phyloP scores from a whole-genome alignment of 1,140 invertebrate genomes.

The Patella vulgata region DNA sequence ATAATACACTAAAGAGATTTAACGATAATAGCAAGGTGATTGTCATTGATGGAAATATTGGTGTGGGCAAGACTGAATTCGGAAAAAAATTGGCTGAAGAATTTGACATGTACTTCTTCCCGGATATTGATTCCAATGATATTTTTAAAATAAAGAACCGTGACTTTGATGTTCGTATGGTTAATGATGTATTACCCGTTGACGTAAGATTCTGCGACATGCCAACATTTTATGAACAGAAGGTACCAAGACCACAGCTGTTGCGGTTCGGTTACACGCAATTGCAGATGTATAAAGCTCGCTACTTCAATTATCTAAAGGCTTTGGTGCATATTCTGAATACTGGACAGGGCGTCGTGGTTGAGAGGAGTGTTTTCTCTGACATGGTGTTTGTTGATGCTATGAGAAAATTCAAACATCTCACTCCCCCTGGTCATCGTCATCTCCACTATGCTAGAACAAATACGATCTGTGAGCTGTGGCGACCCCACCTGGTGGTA shows the following conservation, averaged over 20 bases:
- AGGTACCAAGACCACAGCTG: slow-evolving; percentile 35
- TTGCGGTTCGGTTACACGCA: slow-evolving; percentile 41
- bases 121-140: slow-evolving; percentile 28
- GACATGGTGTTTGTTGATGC: slow-evolving; percentile 46
- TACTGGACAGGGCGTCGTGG: slow-evolving; percentile 52
- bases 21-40: slow-evolving; percentile 56
- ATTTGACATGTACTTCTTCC: slow-evolving; percentile 51
- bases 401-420: slow-evolving; percentile 27
- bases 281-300: slow-evolving; percentile 33
- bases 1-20: slow-evolving; percentile 36
- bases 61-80: slow-evolving; percentile 47
- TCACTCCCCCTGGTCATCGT: slow-evolving; percentile 27
- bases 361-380: slow-evolving; percentile 40
- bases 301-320: slow-evolving; percentile 41
- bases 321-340: slow-evolving; percentile 44
- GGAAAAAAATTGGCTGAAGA: slow-evolving; percentile 51
- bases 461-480: slow-evolving; percentile 41
- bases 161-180: slow-evolving; percentile 44
- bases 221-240: slow-evolving; percentile 43
- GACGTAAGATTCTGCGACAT: slow-evolving; percentile 43
- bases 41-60: slow-evolving; percentile 54
- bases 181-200: slow-evolving; percentile 43
- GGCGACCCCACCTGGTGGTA: slow-evolving; percentile 44
- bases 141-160: slow-evolving; percentile 21
- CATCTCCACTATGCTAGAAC: no score